A percentile compares a stretch with the other conserved stretches of the same genome.
Evolutionary conservation across 2,888 invertebrate genomes (phyloP).

Genomic region (Hoplodrina blanda): DNA sequence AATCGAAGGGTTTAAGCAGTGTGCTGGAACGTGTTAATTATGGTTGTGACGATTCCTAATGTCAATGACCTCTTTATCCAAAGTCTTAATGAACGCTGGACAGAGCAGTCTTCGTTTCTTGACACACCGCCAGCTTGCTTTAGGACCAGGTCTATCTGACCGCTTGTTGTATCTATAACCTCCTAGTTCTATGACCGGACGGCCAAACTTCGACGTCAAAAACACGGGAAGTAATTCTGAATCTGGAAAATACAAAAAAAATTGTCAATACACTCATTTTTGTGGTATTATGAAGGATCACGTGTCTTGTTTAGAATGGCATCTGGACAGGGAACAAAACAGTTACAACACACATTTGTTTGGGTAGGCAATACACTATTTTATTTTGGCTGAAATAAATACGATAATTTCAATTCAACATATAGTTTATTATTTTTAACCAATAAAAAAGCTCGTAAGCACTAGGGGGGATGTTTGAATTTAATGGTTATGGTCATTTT

Average conservation of each 20-base stretch:
- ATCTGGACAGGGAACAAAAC: background rate
- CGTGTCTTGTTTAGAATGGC: background rate
- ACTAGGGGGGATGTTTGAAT: too few relatives aligned
- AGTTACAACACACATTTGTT: background rate
- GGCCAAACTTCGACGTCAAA: constrained; percentile 71
- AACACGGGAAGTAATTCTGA: constrained; percentile 64
- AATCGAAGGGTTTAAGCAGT: too few relatives aligned
- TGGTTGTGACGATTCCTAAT: constrained; percentile 73
- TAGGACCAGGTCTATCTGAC: constrained; percentile 69
- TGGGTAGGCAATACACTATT: background rate
- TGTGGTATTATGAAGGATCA: background rate
- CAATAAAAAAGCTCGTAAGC: too few relatives aligned
- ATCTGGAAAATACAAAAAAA: constrained; percentile 22
- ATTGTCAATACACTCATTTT: background rate
- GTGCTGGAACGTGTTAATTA: constrained; percentile 3
- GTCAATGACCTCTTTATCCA: constrained; percentile 71
- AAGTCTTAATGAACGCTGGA: constrained; percentile 73
- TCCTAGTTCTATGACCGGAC: constrained; percentile 75
- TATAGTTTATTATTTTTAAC: background rate
- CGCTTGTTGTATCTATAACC: constrained; percentile 76
- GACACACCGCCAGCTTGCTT: constrained; percentile 75
- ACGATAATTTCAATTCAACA: background rate
- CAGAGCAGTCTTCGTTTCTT: constrained; percentile 73
- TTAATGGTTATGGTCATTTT: constrained; percentile 70
- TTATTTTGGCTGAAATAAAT: background rate